Conservation (phyloP, 1,140 invertebrate genomes). For the Acyrthosiphon pisum region DNA sequence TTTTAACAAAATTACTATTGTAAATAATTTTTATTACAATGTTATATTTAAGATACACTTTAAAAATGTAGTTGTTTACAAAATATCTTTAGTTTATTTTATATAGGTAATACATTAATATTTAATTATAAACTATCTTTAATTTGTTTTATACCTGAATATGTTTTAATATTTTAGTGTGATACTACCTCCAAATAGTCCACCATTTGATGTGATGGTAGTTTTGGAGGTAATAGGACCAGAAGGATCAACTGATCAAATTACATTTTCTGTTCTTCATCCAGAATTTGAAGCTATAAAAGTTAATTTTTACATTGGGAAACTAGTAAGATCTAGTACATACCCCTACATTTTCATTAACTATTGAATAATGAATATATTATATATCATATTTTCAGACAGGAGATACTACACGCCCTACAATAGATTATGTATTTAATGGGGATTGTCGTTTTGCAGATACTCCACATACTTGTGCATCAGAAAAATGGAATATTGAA, state of each 20-base stretch:
- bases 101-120: too few relatives aligned
- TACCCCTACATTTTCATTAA: not conserved
- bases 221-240: constrained; percentile 51
- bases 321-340: constrained; percentile 54
- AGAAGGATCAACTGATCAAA: constrained; percentile 57
- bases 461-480: constrained; percentile 58
- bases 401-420: constrained; percentile 58
- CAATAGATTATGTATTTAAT: constrained; percentile 59
- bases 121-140: not conserved
- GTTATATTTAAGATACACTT: too few relatives aligned
- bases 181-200: constrained; percentile 42
- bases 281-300: constrained; percentile 54
- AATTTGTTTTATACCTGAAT: not conserved
- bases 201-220: constrained; percentile 52
- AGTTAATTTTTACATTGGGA: constrained; percentile 58
- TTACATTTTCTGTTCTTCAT: constrained; percentile 57
- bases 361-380: not conserved
- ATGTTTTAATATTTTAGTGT: constrained; percentile 18
- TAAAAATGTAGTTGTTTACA: not conserved
- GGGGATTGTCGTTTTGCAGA: constrained; percentile 59
- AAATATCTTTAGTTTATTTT: not conserved
- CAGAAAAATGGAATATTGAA: constrained; percentile 58
- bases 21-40: too few relatives aligned
- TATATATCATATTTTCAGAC: constrained; percentile 47
- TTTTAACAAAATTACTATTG: too few relatives aligned